Evolutionary conservation across 2,797 vertebrate species (phyloP).

Genomic region (Sebastes kiyomatsui): DNA sequence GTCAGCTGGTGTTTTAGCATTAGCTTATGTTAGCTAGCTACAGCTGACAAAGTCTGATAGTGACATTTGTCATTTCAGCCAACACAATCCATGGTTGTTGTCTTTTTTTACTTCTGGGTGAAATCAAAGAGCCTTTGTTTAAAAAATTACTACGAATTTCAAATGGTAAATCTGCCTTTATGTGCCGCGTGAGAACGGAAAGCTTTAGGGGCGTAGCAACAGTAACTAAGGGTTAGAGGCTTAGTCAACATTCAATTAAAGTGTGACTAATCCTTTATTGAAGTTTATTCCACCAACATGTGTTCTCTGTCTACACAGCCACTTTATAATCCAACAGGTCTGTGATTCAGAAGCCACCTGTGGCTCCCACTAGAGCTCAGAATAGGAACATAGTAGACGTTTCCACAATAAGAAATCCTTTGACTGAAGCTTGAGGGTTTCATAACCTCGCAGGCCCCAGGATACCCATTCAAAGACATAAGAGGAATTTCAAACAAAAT

Average conservation of each 20-base stretch:
- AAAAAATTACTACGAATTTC: background rate
- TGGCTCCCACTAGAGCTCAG: slow-evolving; percentile 21
- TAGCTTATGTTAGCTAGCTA: background rate
- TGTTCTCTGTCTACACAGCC: background rate
- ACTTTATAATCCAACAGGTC: slow-evolving; percentile 24
- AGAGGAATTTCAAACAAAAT: slow-evolving; percentile 33
- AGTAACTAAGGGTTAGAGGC: background rate
- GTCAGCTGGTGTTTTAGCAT: background rate
- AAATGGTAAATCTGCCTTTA: background rate
- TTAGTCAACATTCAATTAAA: background rate
- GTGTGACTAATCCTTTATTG: background rate
- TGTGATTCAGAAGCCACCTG: slow-evolving; percentile 30
- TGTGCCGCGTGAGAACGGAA: background rate
- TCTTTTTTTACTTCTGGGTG: background rate
- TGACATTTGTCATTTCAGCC: background rate
- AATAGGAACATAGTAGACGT: slow-evolving; percentile 15
- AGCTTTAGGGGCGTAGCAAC: background rate
- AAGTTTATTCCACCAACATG: background rate
- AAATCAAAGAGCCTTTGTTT: background rate
- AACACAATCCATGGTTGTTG: background rate
- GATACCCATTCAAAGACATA: slow-evolving; percentile 25
- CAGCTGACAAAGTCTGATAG: background rate
- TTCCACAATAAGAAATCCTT: slow-evolving; percentile 18
- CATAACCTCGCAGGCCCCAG: slow-evolving; percentile 24
- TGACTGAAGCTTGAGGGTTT: slow-evolving; percentile 22